These are phyloP conservation scores for Acanthosepion pharaonis DNA, from an alignment of 2,888 invertebrate species.

Conservation along the genomic window DNA sequence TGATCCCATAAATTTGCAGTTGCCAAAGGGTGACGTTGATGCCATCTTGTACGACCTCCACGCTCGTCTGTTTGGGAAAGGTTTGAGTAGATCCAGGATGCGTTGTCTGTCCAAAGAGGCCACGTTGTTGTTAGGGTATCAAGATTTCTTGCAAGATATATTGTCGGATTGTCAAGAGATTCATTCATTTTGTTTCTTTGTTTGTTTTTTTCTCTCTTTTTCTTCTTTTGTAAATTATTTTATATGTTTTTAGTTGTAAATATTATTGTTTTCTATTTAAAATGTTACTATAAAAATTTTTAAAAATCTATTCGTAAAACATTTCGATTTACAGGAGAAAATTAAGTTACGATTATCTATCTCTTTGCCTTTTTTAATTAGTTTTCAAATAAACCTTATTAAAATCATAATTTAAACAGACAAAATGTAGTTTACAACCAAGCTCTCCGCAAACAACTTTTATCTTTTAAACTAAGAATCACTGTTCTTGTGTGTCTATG, in stretches of 20 bases:
- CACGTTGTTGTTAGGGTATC: background rate
- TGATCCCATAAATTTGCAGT: slow-evolving; percentile 50
- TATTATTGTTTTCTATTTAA: background rate
- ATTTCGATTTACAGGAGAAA: background rate
- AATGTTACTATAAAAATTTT: background rate
- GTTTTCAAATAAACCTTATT: background rate
- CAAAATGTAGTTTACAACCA: background rate
- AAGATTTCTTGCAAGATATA: background rate
- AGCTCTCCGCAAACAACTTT: background rate
- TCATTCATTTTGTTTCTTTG: background rate
- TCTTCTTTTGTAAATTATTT: background rate
- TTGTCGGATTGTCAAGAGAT: background rate
- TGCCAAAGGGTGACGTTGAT: background rate
- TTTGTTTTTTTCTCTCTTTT: no score
- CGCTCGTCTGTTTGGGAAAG: background rate
- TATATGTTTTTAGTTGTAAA: background rate
- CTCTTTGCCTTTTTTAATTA: background rate
- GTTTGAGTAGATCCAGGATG: background rate
- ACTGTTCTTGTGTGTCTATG: background rate
- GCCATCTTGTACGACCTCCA: background rate
- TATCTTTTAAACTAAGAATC: background rate
- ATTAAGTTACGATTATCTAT: background rate
- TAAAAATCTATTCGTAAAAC: background rate
- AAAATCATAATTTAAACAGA: background rate
- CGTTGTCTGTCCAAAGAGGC: background rate